Evolutionary conservation across 2,797 vertebrate genomes (phyloP).

Genomic region (Ispidina lecontei): DNA sequence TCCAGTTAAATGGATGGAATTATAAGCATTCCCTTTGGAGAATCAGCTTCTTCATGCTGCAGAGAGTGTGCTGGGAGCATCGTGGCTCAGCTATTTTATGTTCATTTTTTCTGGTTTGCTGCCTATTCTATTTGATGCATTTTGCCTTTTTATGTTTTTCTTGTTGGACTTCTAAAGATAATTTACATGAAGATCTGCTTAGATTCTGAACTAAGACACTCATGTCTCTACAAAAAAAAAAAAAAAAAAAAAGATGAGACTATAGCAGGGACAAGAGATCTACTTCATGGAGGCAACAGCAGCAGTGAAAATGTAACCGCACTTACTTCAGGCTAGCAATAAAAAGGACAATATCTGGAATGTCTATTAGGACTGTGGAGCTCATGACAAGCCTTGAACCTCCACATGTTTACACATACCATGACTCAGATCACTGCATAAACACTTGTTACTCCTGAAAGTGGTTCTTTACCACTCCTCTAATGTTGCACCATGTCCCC

Average conservation of each 20-base stretch:
- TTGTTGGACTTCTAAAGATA: slow-evolving; percentile 47
- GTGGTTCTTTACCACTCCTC: background rate
- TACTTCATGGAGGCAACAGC: background rate
- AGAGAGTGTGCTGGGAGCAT: background rate
- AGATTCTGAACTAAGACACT: background rate
- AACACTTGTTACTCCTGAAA: background rate
- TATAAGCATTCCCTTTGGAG: background rate
- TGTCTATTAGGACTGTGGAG: background rate
- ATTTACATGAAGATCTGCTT: background rate
- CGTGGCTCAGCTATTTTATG: background rate
- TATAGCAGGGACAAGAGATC: background rate
- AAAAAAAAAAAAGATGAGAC: background rate
- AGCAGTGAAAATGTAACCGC: background rate
- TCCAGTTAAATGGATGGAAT: background rate
- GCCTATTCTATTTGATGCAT: background rate
- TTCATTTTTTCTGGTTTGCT: slow-evolving; percentile 8
- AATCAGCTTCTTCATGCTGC: background rate
- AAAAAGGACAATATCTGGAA: background rate
- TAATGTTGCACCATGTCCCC: background rate
- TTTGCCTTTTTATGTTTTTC: slow-evolving; percentile 45
- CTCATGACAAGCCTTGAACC: background rate
- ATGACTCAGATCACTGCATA: background rate
- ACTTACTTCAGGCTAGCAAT: background rate
- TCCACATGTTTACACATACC: background rate
- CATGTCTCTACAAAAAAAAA: background rate